Percentiles rank a stretch among this genome's conserved stretches.
phyloP scores from a whole-genome alignment of 2,888 invertebrate species.

The Drosophila siamana region DNA sequence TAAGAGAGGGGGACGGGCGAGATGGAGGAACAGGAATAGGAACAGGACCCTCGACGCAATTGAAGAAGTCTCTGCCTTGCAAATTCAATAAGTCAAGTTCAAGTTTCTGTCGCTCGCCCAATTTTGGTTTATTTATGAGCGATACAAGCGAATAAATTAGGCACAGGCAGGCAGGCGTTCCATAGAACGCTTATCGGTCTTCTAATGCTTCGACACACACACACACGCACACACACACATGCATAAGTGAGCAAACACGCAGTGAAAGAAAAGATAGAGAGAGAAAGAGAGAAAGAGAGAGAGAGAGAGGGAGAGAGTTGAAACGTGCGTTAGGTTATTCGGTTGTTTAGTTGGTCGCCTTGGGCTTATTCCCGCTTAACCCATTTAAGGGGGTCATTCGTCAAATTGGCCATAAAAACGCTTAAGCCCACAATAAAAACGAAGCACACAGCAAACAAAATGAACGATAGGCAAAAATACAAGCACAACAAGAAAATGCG shows the following conservation, averaged over 20 bases:
- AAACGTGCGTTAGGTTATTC: conserved; percentile 60
- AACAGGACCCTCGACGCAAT: conserved; percentile 54
- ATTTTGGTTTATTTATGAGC: conserved; percentile 79
- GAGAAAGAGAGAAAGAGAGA: conserved; percentile 6
- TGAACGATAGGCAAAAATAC: conserved; percentile 50
- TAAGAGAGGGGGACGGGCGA: neutral
- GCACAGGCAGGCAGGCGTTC: conserved; percentile 57
- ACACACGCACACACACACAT: conserved; percentile 8
- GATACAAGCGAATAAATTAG: conserved; percentile 78
- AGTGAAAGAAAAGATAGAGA: neutral
- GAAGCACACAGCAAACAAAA: conserved; percentile 52
- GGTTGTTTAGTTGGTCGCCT: conserved; percentile 60
- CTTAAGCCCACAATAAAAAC: conserved; percentile 68
- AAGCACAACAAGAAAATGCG: conserved; percentile 3
- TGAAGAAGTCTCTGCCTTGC: conserved; percentile 62
- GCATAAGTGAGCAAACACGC: conserved; percentile 1
- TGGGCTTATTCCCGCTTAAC: conserved; percentile 68
- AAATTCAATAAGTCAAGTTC: conserved; percentile 78
- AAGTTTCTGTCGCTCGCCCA: conserved; percentile 65
- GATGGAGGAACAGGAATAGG: conserved; percentile 6
- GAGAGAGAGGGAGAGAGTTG: conserved; percentile 10
- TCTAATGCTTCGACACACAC: conserved; percentile 32
- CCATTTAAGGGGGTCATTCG: conserved; percentile 75
- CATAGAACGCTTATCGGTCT: conserved; percentile 48
- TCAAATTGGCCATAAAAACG: conserved; percentile 79